These are phyloP conservation scores for Cryptosula pallasiana DNA, from an alignment of 2,888 invertebrate genomes.

Conservation along the genomic window DNA sequence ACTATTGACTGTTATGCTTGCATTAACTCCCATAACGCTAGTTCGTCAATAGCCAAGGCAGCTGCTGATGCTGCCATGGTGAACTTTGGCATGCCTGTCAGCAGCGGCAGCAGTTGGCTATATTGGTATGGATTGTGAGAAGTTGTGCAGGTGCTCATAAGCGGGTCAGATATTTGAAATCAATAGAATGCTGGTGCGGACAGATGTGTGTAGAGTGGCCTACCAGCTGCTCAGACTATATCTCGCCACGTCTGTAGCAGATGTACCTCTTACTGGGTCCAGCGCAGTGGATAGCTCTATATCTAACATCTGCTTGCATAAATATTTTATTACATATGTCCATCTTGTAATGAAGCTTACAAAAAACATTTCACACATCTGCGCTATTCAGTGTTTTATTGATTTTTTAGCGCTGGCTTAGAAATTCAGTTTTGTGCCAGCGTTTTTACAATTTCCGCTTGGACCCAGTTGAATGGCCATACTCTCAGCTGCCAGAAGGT, in stretches of 20 bases:
- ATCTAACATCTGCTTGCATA: conserved; percentile 18
- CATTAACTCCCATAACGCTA: background rate
- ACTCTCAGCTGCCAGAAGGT: too few relatives aligned
- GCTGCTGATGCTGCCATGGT: conserved; percentile 6
- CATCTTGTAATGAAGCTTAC: background rate
- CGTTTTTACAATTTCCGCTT: too few relatives aligned
- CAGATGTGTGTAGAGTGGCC: conserved; percentile 3
- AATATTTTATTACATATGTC: conserved; percentile 23
- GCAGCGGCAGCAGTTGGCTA: conserved; percentile 3
- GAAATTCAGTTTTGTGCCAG: background rate
- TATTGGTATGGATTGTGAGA: background rate
- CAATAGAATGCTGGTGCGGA: background rate
- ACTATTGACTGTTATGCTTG: conserved; percentile 20
- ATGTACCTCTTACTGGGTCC: background rate
- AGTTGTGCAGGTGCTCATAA: background rate
- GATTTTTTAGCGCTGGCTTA: background rate
- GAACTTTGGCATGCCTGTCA: background rate
- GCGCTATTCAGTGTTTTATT: conserved; percentile 6
- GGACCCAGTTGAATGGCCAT: too few relatives aligned
- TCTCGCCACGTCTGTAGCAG: background rate
- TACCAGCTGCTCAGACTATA: background rate
- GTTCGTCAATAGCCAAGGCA: background rate
- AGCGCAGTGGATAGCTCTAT: background rate
- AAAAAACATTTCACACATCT: conserved; percentile 23
- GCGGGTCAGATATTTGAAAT: background rate